Percentiles rank a stretch among this genome's conserved stretches.
Evolutionary conservation across 2,888 invertebrate genomes (phyloP).

Genomic region (Micoletzkya japonica): DNA sequence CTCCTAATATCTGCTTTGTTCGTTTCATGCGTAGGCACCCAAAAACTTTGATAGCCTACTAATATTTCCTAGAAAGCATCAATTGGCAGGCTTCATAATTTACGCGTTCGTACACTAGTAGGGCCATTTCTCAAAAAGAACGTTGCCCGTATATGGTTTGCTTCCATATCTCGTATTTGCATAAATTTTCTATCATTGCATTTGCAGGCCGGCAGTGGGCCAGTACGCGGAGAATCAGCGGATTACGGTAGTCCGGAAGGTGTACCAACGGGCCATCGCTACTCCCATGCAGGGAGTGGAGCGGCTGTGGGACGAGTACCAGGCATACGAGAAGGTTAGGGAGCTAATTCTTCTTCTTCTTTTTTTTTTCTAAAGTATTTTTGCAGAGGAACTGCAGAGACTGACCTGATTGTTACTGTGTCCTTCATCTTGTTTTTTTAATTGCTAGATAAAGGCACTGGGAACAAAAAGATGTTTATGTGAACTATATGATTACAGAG

Average conservation of each 20-base stretch:
- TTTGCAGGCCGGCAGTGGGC: constrained; percentile 82
- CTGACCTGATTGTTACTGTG: no score
- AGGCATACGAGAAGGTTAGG: constrained; percentile 79
- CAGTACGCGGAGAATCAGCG: constrained; percentile 99
- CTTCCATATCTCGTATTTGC: background rate
- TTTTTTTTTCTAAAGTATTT: no score
- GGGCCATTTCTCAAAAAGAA: no score
- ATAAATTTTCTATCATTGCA: background rate
- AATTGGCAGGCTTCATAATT: constrained; percentile 10
- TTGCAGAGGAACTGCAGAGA: no score
- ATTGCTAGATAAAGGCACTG: no score
- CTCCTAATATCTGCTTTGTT: background rate
- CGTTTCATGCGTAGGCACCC: background rate
- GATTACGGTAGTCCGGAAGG: constrained; percentile 93
- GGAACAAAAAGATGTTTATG: no score
- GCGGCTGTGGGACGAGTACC: constrained; percentile 90
- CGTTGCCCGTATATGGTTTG: background rate
- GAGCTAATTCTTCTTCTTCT: constrained; percentile 4
- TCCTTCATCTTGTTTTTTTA: no score
- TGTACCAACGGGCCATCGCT: constrained; percentile 91
- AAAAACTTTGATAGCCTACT: background rate
- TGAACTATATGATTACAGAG: constrained; percentile 76
- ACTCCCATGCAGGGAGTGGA: constrained; percentile 97
- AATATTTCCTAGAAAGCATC: background rate
- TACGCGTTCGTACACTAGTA: no score